Base-by-base conservation (phyloP, 2,113 vertebrate species). In the Crotalus horridus region DNA sequence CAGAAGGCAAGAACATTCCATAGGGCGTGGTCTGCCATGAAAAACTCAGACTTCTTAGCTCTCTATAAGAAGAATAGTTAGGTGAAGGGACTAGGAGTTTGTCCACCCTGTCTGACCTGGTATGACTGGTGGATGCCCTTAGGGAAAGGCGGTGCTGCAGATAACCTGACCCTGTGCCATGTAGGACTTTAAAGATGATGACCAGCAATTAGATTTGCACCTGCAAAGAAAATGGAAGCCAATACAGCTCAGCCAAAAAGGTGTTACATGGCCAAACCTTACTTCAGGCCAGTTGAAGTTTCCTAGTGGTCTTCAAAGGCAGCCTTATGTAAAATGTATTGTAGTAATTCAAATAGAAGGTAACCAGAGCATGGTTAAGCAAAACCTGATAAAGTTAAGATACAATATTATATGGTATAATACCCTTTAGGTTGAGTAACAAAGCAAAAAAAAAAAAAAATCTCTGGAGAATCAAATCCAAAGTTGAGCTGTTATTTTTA, bases 401-500 rank as follows among this genome's bases (percentile, higher is more conserved):
- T 69, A n/a, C 26, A 69, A 69, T 69, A 69, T n/a, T 69, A 69
- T 69, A 69, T 15, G n/a, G 61, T 9, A n/a, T 6, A n/a, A n/a
- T n/a, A 69, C 13, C n/a, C 15, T 39, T 74, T 74, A 74, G 1
- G 33, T 33, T 74, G 59, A 56, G 69, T 13, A 91, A 91, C 5
- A 55, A 91, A 33, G 64, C 64, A 26, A 54, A n/a, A 69, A n/a
- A 5, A n/a, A 5, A 39, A 93, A 95, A 51, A 23, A 46, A 46
- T 46, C 23, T 13, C 92, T 29, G 59, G 58, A 87, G 94, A 90
- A 86, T 33, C 6, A 91, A 91, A 90, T 8, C 8, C 93, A 92
- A 1, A 23, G 1, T 46, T 95, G 92, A 93, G 21, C 1, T 85
- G 21, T 21, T 93, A n/a, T 33, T 20, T 51, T 86, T 61, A 59